These are phyloP conservation scores for Tigriopus californicus DNA, from an alignment of 2,888 invertebrate genomes.

Conservation along the genomic window DNA sequence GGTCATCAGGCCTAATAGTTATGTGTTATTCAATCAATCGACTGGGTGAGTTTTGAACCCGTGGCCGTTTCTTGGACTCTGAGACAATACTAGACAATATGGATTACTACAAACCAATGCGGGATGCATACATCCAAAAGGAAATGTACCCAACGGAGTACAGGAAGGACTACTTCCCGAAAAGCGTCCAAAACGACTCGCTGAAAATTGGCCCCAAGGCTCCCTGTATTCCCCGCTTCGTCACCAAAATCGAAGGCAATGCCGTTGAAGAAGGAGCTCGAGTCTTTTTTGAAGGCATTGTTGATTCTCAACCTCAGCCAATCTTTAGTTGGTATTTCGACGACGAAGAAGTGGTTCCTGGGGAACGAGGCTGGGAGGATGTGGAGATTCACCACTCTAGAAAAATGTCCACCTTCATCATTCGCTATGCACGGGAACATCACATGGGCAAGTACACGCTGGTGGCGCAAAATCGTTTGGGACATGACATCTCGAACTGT, in stretches of 20 bases:
- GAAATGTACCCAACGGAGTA: constrained; percentile 12
- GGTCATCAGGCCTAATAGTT: too few relatives aligned
- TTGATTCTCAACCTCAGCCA: constrained; percentile 11
- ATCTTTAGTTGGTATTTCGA: constrained; percentile 11
- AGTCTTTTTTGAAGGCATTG: constrained; percentile 11
- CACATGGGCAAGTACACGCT: constrained; percentile 15
- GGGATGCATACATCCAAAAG: constrained; percentile 9
- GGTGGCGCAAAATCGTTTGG: constrained; percentile 7
- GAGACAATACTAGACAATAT: constrained; percentile 7
- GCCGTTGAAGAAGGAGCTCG: constrained; percentile 10
- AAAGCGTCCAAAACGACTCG: background rate
- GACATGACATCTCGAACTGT: constrained; percentile 2
- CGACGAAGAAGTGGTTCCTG: constrained; percentile 9
- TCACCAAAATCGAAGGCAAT: constrained; percentile 10
- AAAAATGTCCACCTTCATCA: constrained; percentile 13
- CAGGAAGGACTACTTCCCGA: constrained; percentile 2
- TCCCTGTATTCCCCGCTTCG: constrained; percentile 6
- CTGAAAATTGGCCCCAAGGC: constrained; percentile 7
- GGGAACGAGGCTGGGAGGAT: constrained; percentile 13
- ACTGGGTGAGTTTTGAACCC: too few relatives aligned
- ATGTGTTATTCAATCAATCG: too few relatives aligned
- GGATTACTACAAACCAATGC: constrained; percentile 12
- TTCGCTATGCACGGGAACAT: constrained; percentile 5
- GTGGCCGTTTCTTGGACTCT: too few relatives aligned
- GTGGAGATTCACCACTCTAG: constrained; percentile 13